Evolutionary conservation across 1,140 invertebrate genomes (phyloP).

Genomic region (Heliconius hermathena): DNA sequence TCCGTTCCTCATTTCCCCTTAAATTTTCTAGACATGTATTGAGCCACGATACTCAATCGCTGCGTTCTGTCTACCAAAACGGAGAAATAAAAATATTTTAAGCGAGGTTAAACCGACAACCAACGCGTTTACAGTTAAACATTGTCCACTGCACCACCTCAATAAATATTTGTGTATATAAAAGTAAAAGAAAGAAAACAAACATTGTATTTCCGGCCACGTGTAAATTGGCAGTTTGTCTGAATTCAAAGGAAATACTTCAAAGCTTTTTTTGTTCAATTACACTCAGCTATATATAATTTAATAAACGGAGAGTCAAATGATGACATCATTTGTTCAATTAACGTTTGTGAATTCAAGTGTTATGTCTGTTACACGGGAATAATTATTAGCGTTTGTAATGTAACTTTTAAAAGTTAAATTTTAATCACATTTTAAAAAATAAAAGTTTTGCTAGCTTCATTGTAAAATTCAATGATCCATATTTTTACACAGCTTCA

Average conservation of each 20-base stretch:
- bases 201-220: not conserved
- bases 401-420: not conserved
- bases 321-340: slow-evolving; percentile 10
- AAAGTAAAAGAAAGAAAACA: not conserved
- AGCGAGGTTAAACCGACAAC: too few species aligned
- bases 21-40: too few species aligned
- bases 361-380: not conserved
- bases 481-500: too few species aligned
- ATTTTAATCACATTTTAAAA: not conserved
- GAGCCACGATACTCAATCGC: too few species aligned
- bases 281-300: slow-evolving; percentile 12
- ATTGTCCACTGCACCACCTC: too few species aligned
- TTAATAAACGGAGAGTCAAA: slow-evolving; percentile 25
- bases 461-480: too few species aligned
- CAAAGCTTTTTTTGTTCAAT: slow-evolving; percentile 26
- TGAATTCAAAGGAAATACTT: slow-evolving; percentile 8
- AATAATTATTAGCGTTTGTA: not conserved
- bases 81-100: too few species aligned
- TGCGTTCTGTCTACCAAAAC: too few species aligned
- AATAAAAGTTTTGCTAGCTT: not conserved
- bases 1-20: too few species aligned
- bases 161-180: not conserved
- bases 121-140: too few species aligned
- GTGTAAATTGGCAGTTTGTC: not conserved
- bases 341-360: not conserved